Evolutionary conservation across 2,113 vertebrate species (phyloP).

Genomic region (Speoplatyrhinus poulsoni): DNA sequence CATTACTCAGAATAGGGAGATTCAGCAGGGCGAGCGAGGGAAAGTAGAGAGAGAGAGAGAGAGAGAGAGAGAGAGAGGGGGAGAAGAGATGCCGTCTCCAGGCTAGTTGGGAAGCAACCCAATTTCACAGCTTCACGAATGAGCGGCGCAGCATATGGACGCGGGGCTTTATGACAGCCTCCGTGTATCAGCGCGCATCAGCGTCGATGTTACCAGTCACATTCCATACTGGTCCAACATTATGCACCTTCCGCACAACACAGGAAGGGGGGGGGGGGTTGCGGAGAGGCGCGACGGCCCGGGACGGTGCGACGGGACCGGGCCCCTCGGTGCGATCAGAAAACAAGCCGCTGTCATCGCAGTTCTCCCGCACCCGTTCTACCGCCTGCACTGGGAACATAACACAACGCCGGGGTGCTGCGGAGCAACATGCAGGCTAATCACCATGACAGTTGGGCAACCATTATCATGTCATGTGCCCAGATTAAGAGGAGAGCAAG

Average conservation of each 20-base stretch:
- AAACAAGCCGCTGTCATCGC: conserved; percentile 36
- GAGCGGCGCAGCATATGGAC: conserved; percentile 79
- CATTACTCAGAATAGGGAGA: conserved; percentile 53
- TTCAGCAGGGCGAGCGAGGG: conserved; percentile 8
- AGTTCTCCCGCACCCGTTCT: not conserved
- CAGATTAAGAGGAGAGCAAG: conserved; percentile 2
- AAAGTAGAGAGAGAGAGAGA: conserved; percentile 21
- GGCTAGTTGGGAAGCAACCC: conserved; percentile 79
- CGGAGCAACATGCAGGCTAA: conserved; percentile 3
- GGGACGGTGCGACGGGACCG: not conserved
- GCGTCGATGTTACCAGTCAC: conserved; percentile 75
- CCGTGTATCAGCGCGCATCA: conserved; percentile 76
- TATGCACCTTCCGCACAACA: conserved; percentile 64
- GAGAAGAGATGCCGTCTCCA: conserved; percentile 63
- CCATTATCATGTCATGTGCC: not conserved
- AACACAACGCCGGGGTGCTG: not conserved
- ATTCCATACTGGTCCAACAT: conserved; percentile 79
- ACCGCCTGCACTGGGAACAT: conserved; percentile 1
- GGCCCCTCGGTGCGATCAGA: conserved; percentile 19
- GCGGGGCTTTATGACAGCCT: conserved; percentile 79
- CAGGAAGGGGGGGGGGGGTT: not conserved
- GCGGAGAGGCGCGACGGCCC: too few relatives aligned
- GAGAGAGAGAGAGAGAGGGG: conserved; percentile 45
- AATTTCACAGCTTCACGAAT: conserved; percentile 84
- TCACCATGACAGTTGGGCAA: not conserved